Evolutionary conservation across 2,797 vertebrate species (phyloP).

Genomic region (Cynodonichthys magdalenae): DNA sequence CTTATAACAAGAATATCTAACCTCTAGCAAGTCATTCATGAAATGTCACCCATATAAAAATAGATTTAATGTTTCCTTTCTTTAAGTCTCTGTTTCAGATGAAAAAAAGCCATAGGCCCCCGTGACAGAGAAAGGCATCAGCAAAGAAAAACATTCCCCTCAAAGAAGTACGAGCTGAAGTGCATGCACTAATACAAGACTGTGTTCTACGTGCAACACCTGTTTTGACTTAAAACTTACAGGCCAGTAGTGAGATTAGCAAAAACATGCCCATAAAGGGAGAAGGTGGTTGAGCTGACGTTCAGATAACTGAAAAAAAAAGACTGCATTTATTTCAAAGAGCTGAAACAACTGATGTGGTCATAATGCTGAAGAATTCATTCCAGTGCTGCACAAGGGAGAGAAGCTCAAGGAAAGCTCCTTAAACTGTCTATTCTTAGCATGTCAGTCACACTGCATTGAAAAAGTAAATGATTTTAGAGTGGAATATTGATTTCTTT

Average conservation of each 20-base stretch:
- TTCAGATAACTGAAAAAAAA: constrained; percentile 67
- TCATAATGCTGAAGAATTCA: constrained; percentile 74
- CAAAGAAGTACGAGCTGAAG: constrained; percentile 54
- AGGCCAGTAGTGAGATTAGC: constrained; percentile 80
- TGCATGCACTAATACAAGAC: constrained; percentile 62
- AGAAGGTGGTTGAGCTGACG: constrained; percentile 69
- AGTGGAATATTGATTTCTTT: constrained; percentile 13
- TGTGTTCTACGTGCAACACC: constrained; percentile 71
- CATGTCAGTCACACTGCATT: constrained; percentile 39
- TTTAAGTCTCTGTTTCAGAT: constrained; percentile 52
- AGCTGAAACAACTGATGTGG: constrained; percentile 69
- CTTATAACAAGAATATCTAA: constrained; percentile 49
- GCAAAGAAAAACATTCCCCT: constrained; percentile 70
- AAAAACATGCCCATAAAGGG: constrained; percentile 84
- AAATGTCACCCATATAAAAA: constrained; percentile 56
- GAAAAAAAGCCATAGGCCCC: constrained; percentile 51
- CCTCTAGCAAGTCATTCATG: constrained; percentile 34
- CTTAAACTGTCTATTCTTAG: constrained; percentile 61
- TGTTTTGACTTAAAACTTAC: constrained; percentile 79
- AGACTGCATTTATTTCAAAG: constrained; percentile 64
- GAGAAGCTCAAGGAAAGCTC: constrained; percentile 51
- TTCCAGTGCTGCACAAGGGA: constrained; percentile 49
- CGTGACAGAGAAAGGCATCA: constrained; percentile 69
- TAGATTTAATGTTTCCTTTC: constrained; percentile 45
- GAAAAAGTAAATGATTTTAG: constrained; percentile 30